Base-by-base conservation (phyloP, 2,797 vertebrate species). In the Eremophila alpestris region DNA sequence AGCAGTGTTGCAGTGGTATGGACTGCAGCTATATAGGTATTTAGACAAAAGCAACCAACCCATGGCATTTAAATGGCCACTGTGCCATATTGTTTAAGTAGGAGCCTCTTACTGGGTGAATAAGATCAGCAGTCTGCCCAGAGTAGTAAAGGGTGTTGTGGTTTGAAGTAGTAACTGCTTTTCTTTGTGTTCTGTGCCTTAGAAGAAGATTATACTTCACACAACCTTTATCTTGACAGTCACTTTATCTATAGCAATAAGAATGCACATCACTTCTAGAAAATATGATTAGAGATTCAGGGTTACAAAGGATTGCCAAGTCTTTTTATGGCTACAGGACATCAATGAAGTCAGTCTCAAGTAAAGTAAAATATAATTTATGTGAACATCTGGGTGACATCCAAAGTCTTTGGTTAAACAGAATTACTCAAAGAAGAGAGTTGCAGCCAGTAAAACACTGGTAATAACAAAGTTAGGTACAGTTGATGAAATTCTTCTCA, bases 401-500 rank as follows among this genome's bases (percentile, higher is more conserved):
- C 76, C 49, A 59, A 81, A 76, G 58, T 29, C 30, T 81, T 89
- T 86, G 76, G 82, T 83, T 86, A 90, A 93, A 71, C 2, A 75
- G 24, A 85, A 89, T 40, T 83, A 49, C 54, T 88, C 0, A 8
- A 67, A 89, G 67, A 83, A 74, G 48, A 46, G 6, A 78, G 38
- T 36, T 84, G 77, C n/a, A 78, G 67, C 69, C 82, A 86, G 20
- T 13, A 62, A 87, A 89, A 71, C 48, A 48, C 41, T 60, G 76
- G 46, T 43, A 88, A 91, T 78, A 89, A 91, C 43, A 45, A 78
- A 71, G 40, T 88, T 65, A 90, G 75, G 7, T 76, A 82, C 11
- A 51, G 69, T 27, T 67, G 43, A 49, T 80, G 27, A 83, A 94
- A 93, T 94, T 91, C 62, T 92, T 93, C 71, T 89, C 46, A 54